phyloP scores from a whole-genome alignment of 1,140 invertebrate species.

The Condylostylus longicornis region DNA sequence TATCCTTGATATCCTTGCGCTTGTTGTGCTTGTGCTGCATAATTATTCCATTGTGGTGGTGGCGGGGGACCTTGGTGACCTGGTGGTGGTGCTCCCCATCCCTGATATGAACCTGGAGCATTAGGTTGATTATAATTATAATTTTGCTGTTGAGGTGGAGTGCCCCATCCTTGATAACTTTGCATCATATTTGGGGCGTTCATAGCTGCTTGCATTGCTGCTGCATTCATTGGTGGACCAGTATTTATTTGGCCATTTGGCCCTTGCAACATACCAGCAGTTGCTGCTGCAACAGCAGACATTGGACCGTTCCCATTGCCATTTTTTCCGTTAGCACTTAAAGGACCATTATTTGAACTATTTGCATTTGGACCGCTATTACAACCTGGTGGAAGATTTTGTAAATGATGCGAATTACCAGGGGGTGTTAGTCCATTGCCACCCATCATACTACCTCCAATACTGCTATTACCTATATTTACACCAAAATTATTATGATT shows the following conservation, averaged over 20 bases:
- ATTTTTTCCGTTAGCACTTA: no score
- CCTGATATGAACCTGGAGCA: conserved; percentile 66
- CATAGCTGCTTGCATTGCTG: no score
- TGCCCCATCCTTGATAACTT: conserved; percentile 75
- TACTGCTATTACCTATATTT: no score
- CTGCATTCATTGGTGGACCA: conserved; percentile 68
- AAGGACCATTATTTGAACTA: no score
- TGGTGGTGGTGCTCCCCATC: conserved; percentile 74
- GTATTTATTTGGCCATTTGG: conserved; percentile 58
- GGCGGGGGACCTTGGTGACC: conserved; percentile 70
- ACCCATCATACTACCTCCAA: no score
- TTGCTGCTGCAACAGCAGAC: no score
- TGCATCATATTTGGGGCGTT: conserved; percentile 67
- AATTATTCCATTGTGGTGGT: conserved; percentile 63
- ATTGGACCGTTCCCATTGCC: no score
- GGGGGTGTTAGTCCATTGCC: no score
- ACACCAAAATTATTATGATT: no score
- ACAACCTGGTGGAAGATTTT: no score
- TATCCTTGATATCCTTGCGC: conserved; percentile 41
- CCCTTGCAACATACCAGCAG: conserved; percentile 48
- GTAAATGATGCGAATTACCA: no score
- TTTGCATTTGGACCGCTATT: no score
- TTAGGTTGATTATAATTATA: conserved; percentile 67
- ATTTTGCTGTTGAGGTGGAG: conserved; percentile 68
- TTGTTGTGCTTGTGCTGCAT: conserved; percentile 52